Evolutionary conservation across 1,140 invertebrate species (phyloP).

Genomic region (Drosophila santomea): DNA sequence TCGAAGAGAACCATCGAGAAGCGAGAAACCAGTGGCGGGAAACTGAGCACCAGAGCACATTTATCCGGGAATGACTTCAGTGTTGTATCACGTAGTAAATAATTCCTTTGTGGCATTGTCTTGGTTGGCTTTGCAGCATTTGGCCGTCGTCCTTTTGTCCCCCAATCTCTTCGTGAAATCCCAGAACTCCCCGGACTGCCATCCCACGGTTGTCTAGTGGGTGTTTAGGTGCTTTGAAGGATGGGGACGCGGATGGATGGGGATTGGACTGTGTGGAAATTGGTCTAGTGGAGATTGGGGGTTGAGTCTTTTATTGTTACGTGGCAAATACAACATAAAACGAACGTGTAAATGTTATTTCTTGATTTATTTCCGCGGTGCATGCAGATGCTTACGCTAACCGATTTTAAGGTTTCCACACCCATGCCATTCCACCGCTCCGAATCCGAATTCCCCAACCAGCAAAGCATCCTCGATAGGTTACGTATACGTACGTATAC

Average conservation of each 20-base stretch:
- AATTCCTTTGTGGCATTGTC: slow-evolving; percentile 82
- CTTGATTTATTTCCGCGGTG: slow-evolving; percentile 82
- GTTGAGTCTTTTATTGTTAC: slow-evolving; percentile 71
- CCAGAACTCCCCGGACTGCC: slow-evolving; percentile 34
- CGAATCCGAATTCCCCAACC: slow-evolving; percentile 13
- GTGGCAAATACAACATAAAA: slow-evolving; percentile 82
- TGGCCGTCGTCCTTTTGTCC: slow-evolving; percentile 29
- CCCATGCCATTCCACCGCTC: not conserved
- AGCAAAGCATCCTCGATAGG: slow-evolving; percentile 28
- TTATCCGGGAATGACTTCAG: slow-evolving; percentile 78
- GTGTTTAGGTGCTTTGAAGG: slow-evolving; percentile 39
- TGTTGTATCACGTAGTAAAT: slow-evolving; percentile 82
- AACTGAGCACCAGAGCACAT: slow-evolving; percentile 69
- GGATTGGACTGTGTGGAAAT: slow-evolving; percentile 32
- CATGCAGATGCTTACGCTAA: slow-evolving; percentile 79
- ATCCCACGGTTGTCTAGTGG: slow-evolving; percentile 28
- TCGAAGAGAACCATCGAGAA: slow-evolving; percentile 18
- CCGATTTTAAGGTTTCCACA: slow-evolving; percentile 65
- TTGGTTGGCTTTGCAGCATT: slow-evolving; percentile 74
- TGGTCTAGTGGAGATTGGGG: slow-evolving; percentile 53
- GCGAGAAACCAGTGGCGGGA: slow-evolving; percentile 16
- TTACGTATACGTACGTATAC: slow-evolving; percentile 49
- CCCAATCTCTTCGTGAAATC: slow-evolving; percentile 30
- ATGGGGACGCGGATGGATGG: not conserved
- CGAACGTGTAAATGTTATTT: slow-evolving; percentile 83